Evolutionary conservation across 2,113 vertebrate species (phyloP).

Genomic region (Salminus brasiliensis): DNA sequence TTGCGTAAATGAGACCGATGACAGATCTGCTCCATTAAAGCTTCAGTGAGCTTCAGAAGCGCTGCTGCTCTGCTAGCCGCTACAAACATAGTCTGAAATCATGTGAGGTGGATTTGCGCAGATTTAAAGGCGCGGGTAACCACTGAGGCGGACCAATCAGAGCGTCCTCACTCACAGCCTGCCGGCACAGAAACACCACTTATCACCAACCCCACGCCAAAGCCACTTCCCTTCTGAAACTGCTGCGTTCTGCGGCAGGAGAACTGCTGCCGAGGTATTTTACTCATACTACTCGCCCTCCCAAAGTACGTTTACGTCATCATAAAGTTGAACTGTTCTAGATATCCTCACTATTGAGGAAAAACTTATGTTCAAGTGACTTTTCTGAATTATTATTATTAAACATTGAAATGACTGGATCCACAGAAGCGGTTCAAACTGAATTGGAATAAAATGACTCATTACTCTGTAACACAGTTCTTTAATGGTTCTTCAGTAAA

Average conservation of each 20-base stretch:
- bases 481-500: too few species aligned
- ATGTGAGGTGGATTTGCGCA: slow-evolving; percentile 31
- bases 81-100: not conserved
- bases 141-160: slow-evolving; percentile 16
- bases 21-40: not conserved
- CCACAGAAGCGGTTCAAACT: too few species aligned
- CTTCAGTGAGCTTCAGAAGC: not conserved
- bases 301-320: not conserved
- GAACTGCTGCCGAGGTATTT: not conserved
- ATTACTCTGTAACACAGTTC: too few species aligned
- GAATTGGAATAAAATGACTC: too few species aligned
- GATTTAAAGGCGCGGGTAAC: slow-evolving; percentile 9
- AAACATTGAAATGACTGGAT: too few species aligned
- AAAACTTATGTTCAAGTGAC: too few species aligned
- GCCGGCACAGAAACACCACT: slow-evolving; percentile 12
- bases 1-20: too few species aligned
- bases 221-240: slow-evolving; percentile 46
- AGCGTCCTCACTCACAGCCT: slow-evolving; percentile 42
- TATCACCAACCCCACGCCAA: slow-evolving; percentile 35
- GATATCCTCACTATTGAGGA: too few species aligned
- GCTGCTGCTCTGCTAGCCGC: too few species aligned
- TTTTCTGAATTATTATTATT: too few species aligned
- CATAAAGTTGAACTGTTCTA: too few species aligned
- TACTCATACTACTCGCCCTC: not conserved
- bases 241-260: slow-evolving; percentile 22